Conservation (phyloP, 1,140 invertebrate species). For the Hyposmocoma kahamanoa region DNA sequence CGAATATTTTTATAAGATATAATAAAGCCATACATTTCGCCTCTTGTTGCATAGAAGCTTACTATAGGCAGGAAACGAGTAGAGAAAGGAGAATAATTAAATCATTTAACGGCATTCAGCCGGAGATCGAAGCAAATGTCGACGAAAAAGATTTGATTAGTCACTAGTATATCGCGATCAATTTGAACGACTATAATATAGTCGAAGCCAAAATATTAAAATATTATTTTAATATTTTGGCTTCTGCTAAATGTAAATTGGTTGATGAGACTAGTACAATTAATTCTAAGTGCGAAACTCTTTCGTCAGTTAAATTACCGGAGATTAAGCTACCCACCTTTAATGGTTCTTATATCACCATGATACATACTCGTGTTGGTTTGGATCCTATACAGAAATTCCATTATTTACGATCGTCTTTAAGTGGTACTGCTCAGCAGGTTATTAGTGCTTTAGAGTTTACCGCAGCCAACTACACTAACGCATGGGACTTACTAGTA, state of each 20-base stretch:
- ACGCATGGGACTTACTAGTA: conserved; percentile 10
- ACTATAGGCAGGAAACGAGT: too few species aligned
- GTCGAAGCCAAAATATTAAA: too few species aligned
- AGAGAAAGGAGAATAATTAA: too few species aligned
- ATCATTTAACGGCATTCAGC: not conserved
- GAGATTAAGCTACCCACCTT: conserved; percentile 6
- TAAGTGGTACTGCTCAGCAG: conserved; percentile 5
- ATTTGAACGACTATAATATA: not conserved
- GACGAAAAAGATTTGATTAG: not conserved
- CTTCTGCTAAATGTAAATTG: not conserved
- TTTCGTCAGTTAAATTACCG: conserved; percentile 1
- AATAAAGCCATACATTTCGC: too few species aligned
- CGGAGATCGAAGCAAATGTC: not conserved
- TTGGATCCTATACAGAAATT: conserved; percentile 7
- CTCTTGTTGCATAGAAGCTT: too few species aligned
- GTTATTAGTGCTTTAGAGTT: conserved; percentile 8
- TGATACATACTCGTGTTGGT: not conserved
- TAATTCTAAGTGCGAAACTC: not conserved
- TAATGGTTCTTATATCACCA: conserved; percentile 2
- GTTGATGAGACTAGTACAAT: not conserved
- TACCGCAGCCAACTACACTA: conserved; percentile 5
- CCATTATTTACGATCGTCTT: conserved; percentile 6
- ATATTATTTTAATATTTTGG: not conserved
- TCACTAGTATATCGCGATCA: not conserved
- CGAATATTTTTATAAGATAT: too few species aligned